Evolutionary conservation across 1,140 invertebrate genomes (phyloP), one percentile per base, ranked within the genome.

Genomic region (Oncopodura yosiiana): DNA sequence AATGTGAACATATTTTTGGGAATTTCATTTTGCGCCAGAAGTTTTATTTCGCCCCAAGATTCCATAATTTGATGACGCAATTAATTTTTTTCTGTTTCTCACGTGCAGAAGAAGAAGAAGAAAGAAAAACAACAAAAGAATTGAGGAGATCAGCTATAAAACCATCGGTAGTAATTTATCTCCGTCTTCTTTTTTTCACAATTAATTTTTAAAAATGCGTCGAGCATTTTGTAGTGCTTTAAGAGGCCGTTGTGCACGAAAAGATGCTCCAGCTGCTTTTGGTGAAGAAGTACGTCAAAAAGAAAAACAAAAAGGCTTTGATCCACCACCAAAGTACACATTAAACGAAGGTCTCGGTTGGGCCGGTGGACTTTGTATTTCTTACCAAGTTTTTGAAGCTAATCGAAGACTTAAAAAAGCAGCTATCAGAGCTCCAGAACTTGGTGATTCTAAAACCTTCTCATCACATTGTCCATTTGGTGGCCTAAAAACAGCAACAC

Each of bases 251-350:
- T 58, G 46, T 36, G n/a, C n/a, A n/a, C 36, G 55, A n/a, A 57
- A 55, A 50, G 9, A 66, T 67, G 53, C 71, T 87, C 24, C 82
- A 83, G 29, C 75, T 70, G 60, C 51, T 89, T 12, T 43, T 21
- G 44, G 38, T 6, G 57, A 63, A 36, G 54, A 60, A 36, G 56
- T 57, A n/a, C 39, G 46, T 3, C 39, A 53, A 21, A 59, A 60
- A n/a, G 44, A 56, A 12, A 44, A 58, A 19, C 3, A 3, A 9
- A 56, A 56, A 19, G 37, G 52, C 3, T 56, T 54, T 30, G 44
- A 41, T 26, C 49, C 49, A 24, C 49, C 49, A 2, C 34, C 37
- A 9, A 37, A 60, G 4, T 34, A 53, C 30, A 53, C 39, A n/a
- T 53, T 44, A 27, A 37, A 46, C 14, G 57, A 60, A 39, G 55